Percentiles rank a stretch among this genome's conserved stretches.
Evolutionary conservation across 2,113 vertebrate genomes (phyloP).

Genomic region (Apteryx owenii): DNA sequence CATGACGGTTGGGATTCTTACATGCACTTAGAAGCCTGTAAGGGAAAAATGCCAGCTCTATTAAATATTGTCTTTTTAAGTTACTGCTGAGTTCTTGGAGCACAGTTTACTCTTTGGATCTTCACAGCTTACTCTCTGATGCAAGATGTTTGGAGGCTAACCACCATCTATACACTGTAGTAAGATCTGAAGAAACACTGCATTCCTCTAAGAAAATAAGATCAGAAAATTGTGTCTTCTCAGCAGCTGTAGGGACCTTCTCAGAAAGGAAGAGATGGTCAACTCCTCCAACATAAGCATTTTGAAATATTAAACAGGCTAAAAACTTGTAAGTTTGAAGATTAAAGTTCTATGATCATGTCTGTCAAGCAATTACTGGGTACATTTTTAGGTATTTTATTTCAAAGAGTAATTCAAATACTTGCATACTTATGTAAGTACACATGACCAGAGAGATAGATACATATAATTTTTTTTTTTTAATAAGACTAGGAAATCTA

Average conservation of each 20-base stretch:
- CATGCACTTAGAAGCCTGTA: neutral
- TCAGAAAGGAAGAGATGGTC: neutral
- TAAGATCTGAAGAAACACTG: neutral
- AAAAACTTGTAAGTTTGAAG: neutral
- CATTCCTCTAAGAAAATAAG: neutral
- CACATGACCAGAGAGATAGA: neutral
- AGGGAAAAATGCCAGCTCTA: neutral
- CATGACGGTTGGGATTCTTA: neutral
- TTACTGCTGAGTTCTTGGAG: neutral
- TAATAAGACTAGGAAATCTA: neutral
- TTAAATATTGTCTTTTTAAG: slow-evolving; percentile 53
- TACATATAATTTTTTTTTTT: neutral
- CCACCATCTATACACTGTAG: neutral
- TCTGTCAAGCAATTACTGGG: neutral
- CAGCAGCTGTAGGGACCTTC: neutral
- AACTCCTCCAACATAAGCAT: neutral
- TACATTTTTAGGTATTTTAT: neutral
- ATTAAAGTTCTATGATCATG: rapidly evolving
- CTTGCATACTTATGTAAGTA: neutral
- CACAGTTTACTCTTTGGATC: neutral
- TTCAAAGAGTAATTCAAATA: neutral
- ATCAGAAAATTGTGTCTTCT: neutral
- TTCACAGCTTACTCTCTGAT: neutral
- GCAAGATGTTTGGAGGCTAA: neutral
- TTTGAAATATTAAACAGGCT: neutral